These are phyloP conservation scores for Adelognathus sp. DNA, from an alignment of 2,888 invertebrate species.

Conservation along the genomic window DNA sequence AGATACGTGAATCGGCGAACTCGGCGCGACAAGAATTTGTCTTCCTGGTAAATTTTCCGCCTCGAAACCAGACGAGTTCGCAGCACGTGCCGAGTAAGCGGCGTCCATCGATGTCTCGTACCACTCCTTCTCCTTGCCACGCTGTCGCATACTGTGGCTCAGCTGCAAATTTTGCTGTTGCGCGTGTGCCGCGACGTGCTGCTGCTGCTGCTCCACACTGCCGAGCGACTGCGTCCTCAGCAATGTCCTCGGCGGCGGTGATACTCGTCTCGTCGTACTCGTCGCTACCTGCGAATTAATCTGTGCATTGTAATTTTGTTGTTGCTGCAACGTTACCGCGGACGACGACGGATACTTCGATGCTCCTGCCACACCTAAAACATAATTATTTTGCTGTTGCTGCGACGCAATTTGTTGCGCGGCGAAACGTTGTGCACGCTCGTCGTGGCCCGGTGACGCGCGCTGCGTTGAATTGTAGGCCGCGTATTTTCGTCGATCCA, in stretches of 20 bases:
- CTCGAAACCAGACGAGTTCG: constrained; percentile 1
- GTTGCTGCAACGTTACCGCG: constrained; percentile 52
- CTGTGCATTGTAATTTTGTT: constrained; percentile 59
- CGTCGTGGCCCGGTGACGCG: constrained; percentile 46
- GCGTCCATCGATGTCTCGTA: constrained; percentile 87
- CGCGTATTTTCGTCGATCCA: constrained; percentile 83
- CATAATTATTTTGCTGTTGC: constrained; percentile 36
- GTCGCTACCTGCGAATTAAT: constrained; percentile 23
- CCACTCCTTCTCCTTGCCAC: constrained; percentile 85
- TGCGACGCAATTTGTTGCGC: constrained; percentile 38
- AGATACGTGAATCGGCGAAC: constrained; percentile 38
- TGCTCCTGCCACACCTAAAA: constrained; percentile 58
- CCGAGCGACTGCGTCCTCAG: constrained; percentile 84
- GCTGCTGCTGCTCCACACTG: constrained; percentile 82
- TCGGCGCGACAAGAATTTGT: constrained; percentile 44
- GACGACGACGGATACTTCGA: constrained; percentile 52
- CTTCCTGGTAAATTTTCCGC: constrained; percentile 51
- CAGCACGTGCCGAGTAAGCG: constrained; percentile 44
- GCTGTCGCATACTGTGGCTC: constrained; percentile 50
- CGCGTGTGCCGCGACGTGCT: constrained; percentile 35
- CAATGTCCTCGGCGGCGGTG: constrained; percentile 74
- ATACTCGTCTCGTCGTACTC: constrained; percentile 26
- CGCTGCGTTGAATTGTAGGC: constrained; percentile 62
- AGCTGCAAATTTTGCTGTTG: constrained; percentile 26
- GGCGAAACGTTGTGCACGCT: constrained; percentile 12